Evolutionary conservation across 2,888 invertebrate species (phyloP).

Genomic region (Pediacus dermestoides): DNA sequence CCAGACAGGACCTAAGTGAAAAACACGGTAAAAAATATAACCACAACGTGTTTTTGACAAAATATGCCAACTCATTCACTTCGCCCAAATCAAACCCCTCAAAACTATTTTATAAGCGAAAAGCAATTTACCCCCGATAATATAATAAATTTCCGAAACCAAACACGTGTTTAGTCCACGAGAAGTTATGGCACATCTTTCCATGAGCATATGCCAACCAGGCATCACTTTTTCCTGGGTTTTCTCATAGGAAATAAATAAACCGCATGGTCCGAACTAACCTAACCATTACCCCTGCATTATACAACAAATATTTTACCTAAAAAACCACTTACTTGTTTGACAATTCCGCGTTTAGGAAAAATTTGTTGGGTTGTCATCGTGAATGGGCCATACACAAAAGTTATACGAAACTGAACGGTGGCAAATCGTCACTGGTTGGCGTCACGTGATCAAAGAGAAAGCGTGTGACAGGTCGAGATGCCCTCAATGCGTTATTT

Average conservation of each 20-base stretch:
- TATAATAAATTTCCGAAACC: constrained; percentile 5
- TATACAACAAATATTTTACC: neutral
- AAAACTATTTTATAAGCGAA: neutral
- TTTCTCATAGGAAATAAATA: too few species aligned
- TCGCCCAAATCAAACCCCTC: neutral
- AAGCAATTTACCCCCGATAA: neutral
- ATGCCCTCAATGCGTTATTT: too few species aligned
- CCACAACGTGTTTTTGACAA: constrained; percentile 12
- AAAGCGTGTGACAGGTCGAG: too few species aligned
- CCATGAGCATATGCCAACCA: constrained; percentile 41
- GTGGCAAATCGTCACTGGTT: constrained; percentile 12
- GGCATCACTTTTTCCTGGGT: too few species aligned
- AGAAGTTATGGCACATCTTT: constrained; percentile 8
- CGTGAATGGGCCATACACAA: constrained; percentile 51
- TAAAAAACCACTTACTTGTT: constrained; percentile 53
- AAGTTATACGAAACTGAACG: constrained; percentile 11
- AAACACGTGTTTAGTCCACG: neutral
- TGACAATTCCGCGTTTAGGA: constrained; percentile 57
- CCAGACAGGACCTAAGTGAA: constrained; percentile 84
- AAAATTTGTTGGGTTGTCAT: constrained; percentile 51
- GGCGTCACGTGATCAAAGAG: constrained; percentile 17
- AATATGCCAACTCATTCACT: constrained; percentile 40
- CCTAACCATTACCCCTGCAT: neutral
- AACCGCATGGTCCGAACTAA: too few species aligned
- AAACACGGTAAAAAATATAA: constrained; percentile 16